Evolutionary conservation across 2,797 vertebrate genomes (phyloP), one percentile per base, ranked within the genome.

Genomic region (Anas bernieri): DNA sequence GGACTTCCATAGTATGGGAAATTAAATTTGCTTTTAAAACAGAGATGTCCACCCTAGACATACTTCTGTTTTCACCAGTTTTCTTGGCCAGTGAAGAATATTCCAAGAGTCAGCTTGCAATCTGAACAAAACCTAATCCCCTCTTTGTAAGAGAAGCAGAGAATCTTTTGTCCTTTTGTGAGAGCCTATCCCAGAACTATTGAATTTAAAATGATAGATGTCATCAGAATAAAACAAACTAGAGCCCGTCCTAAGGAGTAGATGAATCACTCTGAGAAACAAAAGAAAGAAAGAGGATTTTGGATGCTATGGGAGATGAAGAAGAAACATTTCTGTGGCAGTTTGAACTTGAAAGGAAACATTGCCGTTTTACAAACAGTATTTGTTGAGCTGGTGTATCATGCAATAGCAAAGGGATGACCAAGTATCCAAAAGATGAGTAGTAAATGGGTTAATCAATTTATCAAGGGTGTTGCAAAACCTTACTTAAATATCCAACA

Each of bases 1-100:
- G 30, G 25, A 12, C 58, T 82, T 93, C 33, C 54, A 11, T 80
- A 35, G 54, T 90, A 85, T 41, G 33, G n/a, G 46, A 90, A 81
- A 84, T 67, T 39, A 69, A 46, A 72, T 85, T 95, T 88, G 17
- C n/a, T 26, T 86, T 83, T 92, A 56, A 85, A 88, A 28, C 46
- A 30, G 63, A 76, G 15, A 55, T 61, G 25, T 22, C n/a, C 33
- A 62, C 43, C 8, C 8, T 56, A 9, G 63, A 46, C 72, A 12
- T 86, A 25, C 30, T 62, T 84, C 81, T 78, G 21, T 92, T 83
- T 83, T 25, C 21, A 23, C 79, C 11, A 33, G 22, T 12, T 30
- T 48, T 75, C 86, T 83, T 86, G 22, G 31, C 67, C 2, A 8
- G 28, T 70, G 39, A 83, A 55, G 35, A 56, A 14, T 54, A 21